Conservation (phyloP, 1,140 invertebrate species). For the Philotrypesis tridentata region DNA sequence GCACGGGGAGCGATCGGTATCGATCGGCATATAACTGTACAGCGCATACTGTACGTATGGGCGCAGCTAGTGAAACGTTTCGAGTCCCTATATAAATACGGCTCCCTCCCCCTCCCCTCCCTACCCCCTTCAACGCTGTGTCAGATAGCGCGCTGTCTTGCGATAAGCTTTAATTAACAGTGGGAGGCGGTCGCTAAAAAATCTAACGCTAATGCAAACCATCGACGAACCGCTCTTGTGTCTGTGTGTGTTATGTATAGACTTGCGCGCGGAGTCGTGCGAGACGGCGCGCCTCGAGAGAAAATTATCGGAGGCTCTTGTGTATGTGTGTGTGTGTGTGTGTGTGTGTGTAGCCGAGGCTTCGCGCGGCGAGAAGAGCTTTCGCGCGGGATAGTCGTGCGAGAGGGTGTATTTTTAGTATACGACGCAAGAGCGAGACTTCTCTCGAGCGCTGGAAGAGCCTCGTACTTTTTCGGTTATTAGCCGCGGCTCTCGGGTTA, state of each 20-base stretch:
- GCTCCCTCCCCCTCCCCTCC: background rate
- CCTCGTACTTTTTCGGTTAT: background rate
- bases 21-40: background rate
- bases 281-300: no score
- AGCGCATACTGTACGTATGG: no score
- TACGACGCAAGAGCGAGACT: background rate
- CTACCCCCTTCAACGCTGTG: background rate
- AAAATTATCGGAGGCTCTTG: background rate
- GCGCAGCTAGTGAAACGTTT: background rate
- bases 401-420: slow-evolving; percentile 15
- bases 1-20: slow-evolving; percentile 37
- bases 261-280: background rate
- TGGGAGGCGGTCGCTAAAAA: background rate
- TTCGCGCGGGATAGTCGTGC: background rate
- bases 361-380: background rate
- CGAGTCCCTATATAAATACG: background rate
- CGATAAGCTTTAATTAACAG: slow-evolving; percentile 32
- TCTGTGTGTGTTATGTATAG: background rate
- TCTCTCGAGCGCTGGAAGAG: background rate
- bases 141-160: no score
- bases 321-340: no score
- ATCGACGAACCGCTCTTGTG: background rate
- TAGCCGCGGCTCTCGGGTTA: no score
- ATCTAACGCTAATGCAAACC: slow-evolving; percentile 6
- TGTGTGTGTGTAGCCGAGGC: no score